phyloP scores from a whole-genome alignment of 2,888 invertebrate genomes.

The Eupithecia inturbata region DNA sequence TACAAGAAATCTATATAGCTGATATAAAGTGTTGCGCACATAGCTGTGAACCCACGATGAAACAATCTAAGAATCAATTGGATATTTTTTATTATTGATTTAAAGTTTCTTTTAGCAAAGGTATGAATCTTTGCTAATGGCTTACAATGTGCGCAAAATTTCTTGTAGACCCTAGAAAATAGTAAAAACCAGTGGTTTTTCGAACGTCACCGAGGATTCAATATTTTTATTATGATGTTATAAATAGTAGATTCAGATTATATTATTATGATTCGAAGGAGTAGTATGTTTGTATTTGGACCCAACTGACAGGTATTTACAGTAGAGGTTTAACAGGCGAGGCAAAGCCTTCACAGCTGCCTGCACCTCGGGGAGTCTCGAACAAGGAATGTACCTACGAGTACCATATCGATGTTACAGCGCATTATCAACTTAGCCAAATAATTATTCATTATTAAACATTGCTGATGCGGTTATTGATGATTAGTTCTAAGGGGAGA shows the following conservation, averaged over 20 bases:
- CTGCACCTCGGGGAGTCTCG: slow-evolving; percentile 7
- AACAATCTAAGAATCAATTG: too few relatives aligned
- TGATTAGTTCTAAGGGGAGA: slow-evolving; percentile 34
- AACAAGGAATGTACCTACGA: slow-evolving; percentile 30
- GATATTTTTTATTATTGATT: too few relatives aligned
- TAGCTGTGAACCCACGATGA: too few relatives aligned
- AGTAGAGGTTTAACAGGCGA: background rate
- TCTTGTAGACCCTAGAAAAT: too few relatives aligned
- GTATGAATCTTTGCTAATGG: too few relatives aligned
- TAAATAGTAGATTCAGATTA: background rate
- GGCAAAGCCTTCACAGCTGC: background rate
- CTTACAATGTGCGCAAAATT: too few relatives aligned
- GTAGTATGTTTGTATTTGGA: slow-evolving; percentile 9
- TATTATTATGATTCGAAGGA: background rate
- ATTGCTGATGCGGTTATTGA: slow-evolving; percentile 37
- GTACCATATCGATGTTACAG: slow-evolving; percentile 26
- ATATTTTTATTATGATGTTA: background rate
- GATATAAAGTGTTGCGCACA: too few relatives aligned
- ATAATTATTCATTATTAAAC: slow-evolving; percentile 14
- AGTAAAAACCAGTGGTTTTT: too few relatives aligned
- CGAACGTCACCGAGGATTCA: too few relatives aligned
- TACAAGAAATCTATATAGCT: too few relatives aligned
- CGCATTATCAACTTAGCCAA: background rate
- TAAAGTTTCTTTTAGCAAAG: too few relatives aligned
- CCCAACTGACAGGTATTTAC: slow-evolving; percentile 7